These are phyloP conservation scores for Mionectes macconnelli DNA, from an alignment of 2,113 vertebrate species.

Conservation along the genomic window DNA sequence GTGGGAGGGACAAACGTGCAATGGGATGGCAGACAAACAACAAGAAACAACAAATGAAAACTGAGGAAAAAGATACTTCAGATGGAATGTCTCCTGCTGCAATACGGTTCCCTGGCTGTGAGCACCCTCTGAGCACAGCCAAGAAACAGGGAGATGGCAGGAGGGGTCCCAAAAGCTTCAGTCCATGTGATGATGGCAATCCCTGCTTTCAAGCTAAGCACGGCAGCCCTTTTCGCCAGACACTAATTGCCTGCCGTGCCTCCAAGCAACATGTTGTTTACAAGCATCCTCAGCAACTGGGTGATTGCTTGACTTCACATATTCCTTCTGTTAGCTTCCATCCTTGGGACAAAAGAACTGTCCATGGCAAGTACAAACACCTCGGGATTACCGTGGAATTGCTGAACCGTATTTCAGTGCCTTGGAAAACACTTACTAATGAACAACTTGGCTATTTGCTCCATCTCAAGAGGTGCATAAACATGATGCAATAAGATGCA, in stretches of 20 bases:
- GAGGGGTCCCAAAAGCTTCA: not conserved
- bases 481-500: not conserved
- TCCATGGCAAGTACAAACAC: not conserved
- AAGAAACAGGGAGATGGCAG: not conserved
- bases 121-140: not conserved
- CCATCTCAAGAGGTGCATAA: not conserved
- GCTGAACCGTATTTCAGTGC: not conserved
- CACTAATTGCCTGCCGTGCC: not conserved
- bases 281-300: not conserved
- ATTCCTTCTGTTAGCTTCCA: not conserved
- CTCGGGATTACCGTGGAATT: not conserved
- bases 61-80: not conserved
- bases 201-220: not conserved
- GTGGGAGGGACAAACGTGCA: not conserved
- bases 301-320: not conserved
- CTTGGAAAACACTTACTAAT: not conserved
- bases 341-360: not conserved
- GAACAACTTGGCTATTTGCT: not conserved
- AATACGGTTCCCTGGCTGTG: accelerated
- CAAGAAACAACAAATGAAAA: not conserved
- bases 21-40: not conserved
- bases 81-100: not conserved
- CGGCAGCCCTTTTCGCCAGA: not conserved
- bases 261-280: not conserved
- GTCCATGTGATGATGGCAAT: not conserved